These are phyloP conservation scores for Myxocyprinus asiaticus DNA, from an alignment of 2,113 vertebrate genomes.

Conservation along the genomic window DNA sequence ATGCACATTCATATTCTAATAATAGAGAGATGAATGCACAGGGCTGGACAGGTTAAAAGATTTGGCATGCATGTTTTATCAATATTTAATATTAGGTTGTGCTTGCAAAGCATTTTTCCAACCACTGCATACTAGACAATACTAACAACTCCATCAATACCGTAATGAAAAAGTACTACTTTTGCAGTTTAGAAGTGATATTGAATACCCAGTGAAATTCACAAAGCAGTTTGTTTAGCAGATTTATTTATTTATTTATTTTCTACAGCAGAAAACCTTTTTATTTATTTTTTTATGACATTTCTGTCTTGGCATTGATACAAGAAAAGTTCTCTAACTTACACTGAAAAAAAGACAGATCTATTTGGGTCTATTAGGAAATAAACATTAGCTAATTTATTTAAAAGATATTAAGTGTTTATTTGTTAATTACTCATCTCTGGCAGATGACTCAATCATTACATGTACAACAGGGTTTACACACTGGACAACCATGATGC, in stretches of 20 bases:
- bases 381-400: background rate
- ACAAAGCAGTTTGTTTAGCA: constrained; percentile 6
- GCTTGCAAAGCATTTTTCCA: constrained; percentile 54
- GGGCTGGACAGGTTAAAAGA: constrained; percentile 53
- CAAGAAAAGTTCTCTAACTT: no score
- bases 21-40: constrained; percentile 31
- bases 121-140: constrained; percentile 48
- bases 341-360: no score
- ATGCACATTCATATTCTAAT: constrained; percentile 42
- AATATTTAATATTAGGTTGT: constrained; percentile 63
- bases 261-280: no score
- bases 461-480: background rate
- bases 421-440: background rate
- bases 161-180: constrained; percentile 57
- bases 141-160: constrained; percentile 62
- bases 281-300: no score
- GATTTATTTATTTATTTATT: no score
- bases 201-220: constrained; percentile 49
- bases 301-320: no score
- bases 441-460: constrained; percentile 3
- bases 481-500: background rate
- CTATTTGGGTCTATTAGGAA: background rate
- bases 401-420: background rate
- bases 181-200: constrained; percentile 48
- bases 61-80: constrained; percentile 59